Evolutionary conservation across 2,888 invertebrate genomes (phyloP).

Genomic region (Oxystoma pomonae): DNA sequence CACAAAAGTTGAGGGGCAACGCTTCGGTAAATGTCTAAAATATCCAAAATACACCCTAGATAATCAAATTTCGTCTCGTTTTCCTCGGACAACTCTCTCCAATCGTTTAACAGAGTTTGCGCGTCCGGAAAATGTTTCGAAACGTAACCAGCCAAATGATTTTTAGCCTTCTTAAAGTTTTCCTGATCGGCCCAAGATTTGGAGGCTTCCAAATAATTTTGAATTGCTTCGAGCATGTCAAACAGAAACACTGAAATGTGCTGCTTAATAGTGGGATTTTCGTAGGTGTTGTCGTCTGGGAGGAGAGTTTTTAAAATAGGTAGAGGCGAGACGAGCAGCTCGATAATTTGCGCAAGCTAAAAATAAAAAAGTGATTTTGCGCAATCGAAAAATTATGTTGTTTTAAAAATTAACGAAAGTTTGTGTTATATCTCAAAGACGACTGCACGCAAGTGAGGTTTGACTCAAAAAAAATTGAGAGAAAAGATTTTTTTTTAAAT

Average conservation of each 20-base stretch:
- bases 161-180: conserved; percentile 26
- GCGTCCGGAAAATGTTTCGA: conserved; percentile 42
- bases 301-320: conserved; percentile 37
- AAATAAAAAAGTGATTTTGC: conserved; percentile 27
- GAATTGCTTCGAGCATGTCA: conserved; percentile 32
- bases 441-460: too few relatives aligned
- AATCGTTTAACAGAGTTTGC: conserved; percentile 37
- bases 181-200: conserved; percentile 24
- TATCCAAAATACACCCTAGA: conserved; percentile 49
- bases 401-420: too few relatives aligned
- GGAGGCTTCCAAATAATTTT: conserved; percentile 24
- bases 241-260: conserved; percentile 44
- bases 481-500: too few relatives aligned
- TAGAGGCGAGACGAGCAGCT: conserved; percentile 36
- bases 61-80: conserved; percentile 30
- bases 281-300: conserved; percentile 29
- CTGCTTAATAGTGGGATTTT: conserved; percentile 44
- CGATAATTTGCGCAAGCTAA: conserved; percentile 39
- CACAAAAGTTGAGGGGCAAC: conserved; percentile 54
- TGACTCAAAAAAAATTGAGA: too few relatives aligned
- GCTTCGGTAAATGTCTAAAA: conserved; percentile 53
- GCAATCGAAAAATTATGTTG: too few relatives aligned
- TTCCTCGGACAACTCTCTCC: conserved; percentile 33
- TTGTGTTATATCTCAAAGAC: too few relatives aligned
- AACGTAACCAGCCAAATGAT: conserved; percentile 30